phyloP scores from a whole-genome alignment of 2,113 vertebrate species.

The Zingel zingel region DNA sequence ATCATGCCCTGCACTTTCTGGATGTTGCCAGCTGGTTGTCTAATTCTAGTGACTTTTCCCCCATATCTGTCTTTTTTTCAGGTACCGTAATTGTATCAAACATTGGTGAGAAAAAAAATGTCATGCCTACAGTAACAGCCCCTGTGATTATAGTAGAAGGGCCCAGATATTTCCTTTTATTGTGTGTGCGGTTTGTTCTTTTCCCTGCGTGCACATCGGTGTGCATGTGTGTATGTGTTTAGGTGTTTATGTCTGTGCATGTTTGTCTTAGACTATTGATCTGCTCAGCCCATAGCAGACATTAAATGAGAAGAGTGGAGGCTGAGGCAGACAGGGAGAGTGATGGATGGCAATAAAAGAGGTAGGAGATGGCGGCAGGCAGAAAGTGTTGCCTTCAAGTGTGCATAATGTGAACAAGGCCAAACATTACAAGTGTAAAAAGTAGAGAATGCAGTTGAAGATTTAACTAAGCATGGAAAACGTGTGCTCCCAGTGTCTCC shows the following conservation, averaged over 20 bases:
- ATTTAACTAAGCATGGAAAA: neutral
- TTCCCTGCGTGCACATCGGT: neutral
- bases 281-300: conserved; percentile 52
- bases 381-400: conserved; percentile 17
- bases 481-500: neutral
- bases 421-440: conserved; percentile 1
- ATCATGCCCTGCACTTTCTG: conserved; percentile 38
- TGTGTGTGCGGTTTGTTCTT: conserved; percentile 24
- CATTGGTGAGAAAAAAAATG: conserved; percentile 17
- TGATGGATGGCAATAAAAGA: conserved; percentile 69
- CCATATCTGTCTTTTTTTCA: conserved; percentile 19
- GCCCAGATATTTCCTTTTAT: conserved; percentile 36
- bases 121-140: conserved; percentile 14
- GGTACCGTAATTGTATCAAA: conserved; percentile 33
- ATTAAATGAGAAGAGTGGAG: conserved; percentile 69
- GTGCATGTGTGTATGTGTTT: conserved; percentile 40
- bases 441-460: neutral
- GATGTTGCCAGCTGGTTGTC: conserved; percentile 41
- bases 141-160: conserved; percentile 28
- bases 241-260: conserved; percentile 52
- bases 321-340: conserved; percentile 56
- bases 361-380: conserved; percentile 29
- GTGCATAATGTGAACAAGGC: neutral
- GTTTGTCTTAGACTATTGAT: conserved; percentile 74
- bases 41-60: conserved; percentile 13